Evolutionary conservation across 1,140 invertebrate species (phyloP).

Genomic region (Orussus abietinus): DNA sequence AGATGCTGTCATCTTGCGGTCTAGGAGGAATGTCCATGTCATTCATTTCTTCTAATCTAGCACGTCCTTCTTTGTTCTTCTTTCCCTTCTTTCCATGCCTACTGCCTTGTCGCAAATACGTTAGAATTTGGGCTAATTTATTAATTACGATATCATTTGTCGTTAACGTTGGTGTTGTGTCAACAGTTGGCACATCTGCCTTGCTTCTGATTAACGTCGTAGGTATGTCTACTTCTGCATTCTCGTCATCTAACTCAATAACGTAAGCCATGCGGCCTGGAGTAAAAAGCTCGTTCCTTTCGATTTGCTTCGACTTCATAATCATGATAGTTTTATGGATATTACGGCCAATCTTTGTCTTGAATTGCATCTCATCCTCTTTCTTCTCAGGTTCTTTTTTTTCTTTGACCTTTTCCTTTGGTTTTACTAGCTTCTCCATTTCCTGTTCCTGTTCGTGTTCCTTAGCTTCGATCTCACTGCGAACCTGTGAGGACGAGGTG

Average conservation of each 20-base stretch:
- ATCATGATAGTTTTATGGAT: slow-evolving; percentile 67
- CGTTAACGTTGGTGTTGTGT: slow-evolving; percentile 76
- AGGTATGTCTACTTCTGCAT: slow-evolving; percentile 88
- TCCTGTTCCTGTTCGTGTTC: slow-evolving; percentile 76
- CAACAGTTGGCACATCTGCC: slow-evolving; percentile 82
- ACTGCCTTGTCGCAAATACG: slow-evolving; percentile 82
- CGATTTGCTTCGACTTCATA: slow-evolving; percentile 66
- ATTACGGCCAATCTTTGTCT: slow-evolving; percentile 72
- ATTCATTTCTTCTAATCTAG: slow-evolving; percentile 28
- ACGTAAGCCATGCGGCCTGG: slow-evolving; percentile 97
- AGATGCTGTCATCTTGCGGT: slow-evolving; percentile 76
- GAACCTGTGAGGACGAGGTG: slow-evolving; percentile 35
- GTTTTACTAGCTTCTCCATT: slow-evolving; percentile 67
- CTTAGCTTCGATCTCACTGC: slow-evolving; percentile 51
- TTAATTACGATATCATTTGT: slow-evolving; percentile 97
- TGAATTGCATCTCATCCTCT: slow-evolving; percentile 76
- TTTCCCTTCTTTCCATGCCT: slow-evolving; percentile 76
- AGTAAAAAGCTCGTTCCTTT: slow-evolving; percentile 91
- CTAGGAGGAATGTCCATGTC: slow-evolving; percentile 25
- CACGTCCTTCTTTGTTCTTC: slow-evolving; percentile 60
- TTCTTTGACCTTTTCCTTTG: slow-evolving; percentile 54
- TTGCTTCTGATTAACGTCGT: slow-evolving; percentile 94
- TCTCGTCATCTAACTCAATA: slow-evolving; percentile 90
- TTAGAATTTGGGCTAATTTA: slow-evolving; percentile 95
- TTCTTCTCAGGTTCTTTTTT: slow-evolving; percentile 60